Conservation (phyloP, 2,888 invertebrate species). For the Neuroscelio doddi region DNA sequence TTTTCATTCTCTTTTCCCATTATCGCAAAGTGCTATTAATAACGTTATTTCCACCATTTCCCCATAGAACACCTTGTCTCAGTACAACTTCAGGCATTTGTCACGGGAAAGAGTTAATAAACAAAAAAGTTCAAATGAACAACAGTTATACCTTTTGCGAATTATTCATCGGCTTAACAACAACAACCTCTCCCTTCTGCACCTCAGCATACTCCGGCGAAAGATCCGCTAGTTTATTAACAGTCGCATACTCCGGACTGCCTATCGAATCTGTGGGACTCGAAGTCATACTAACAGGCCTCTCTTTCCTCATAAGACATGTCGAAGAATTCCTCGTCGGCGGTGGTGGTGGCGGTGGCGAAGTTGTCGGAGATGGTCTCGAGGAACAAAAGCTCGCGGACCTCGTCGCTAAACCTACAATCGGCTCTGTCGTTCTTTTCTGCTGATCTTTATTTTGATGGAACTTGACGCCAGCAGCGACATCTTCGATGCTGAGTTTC, state of each 20-base stretch:
- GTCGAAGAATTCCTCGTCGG: constrained; percentile 64
- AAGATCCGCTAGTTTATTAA: constrained; percentile 60
- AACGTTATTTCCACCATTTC: no score
- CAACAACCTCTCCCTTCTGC: constrained; percentile 49
- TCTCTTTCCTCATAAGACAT: constrained; percentile 55
- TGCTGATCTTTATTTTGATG: constrained; percentile 17
- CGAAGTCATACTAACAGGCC: constrained; percentile 62
- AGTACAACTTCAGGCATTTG: no score
- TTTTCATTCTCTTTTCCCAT: no score
- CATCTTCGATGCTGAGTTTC: constrained; percentile 51
- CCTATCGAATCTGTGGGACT: constrained; percentile 36
- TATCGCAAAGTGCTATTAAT: no score
- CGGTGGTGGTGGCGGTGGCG: constrained; percentile 73
- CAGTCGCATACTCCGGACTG: constrained; percentile 65
- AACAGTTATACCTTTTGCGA: constrained; percentile 51
- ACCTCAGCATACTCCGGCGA: constrained; percentile 67
- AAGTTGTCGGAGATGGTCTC: constrained; percentile 70
- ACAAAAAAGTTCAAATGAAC: no score
- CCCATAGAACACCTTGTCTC: no score
- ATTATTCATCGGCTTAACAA: constrained; percentile 43
- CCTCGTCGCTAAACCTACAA: constrained; percentile 67
- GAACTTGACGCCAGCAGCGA: constrained; percentile 19
- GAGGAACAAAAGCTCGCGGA: constrained; percentile 77
- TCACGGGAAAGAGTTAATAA: no score
- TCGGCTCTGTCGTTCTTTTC: constrained; percentile 38